Conservation (phyloP, 2,797 vertebrate genomes). For the Labroides dimidiatus region DNA sequence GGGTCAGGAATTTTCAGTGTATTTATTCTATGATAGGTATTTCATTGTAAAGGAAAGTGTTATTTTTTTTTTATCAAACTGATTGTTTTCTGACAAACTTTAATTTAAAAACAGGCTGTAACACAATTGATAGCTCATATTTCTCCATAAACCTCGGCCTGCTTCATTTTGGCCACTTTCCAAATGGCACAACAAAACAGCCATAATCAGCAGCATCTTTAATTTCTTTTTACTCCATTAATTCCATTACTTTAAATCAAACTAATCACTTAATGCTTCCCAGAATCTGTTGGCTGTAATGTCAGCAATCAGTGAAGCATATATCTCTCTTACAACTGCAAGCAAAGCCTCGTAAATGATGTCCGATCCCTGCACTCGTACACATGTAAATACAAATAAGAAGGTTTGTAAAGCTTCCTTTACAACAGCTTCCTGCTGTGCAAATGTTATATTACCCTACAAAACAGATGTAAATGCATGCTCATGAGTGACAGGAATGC, state of each 20-base stretch:
- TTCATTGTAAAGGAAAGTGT: no score
- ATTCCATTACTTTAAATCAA: conserved; percentile 2
- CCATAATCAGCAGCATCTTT: conserved; percentile 6
- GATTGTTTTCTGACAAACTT: background rate
- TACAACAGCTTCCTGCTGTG: no score
- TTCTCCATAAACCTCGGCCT: background rate
- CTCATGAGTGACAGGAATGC: background rate
- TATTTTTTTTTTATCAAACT: no score
- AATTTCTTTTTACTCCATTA: background rate
- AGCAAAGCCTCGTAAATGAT: background rate
- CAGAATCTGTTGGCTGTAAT: conserved; percentile 1
- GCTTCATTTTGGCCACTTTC: conserved; percentile 7
- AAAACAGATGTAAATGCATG: background rate
- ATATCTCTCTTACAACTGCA: conserved; percentile 5
- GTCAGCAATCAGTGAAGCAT: background rate
- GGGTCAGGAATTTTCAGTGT: no score
- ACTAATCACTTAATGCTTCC: background rate
- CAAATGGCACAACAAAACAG: conserved; percentile 13
- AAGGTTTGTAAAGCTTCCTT: no score
- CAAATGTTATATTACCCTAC: background rate
- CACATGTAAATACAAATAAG: no score
- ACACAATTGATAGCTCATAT: background rate
- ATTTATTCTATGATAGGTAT: background rate
- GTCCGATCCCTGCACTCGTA: no score
- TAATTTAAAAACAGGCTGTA: background rate